Evolutionary conservation across 1,140 invertebrate genomes (phyloP).

Genomic region (Lordiphosa clarofinis): DNA sequence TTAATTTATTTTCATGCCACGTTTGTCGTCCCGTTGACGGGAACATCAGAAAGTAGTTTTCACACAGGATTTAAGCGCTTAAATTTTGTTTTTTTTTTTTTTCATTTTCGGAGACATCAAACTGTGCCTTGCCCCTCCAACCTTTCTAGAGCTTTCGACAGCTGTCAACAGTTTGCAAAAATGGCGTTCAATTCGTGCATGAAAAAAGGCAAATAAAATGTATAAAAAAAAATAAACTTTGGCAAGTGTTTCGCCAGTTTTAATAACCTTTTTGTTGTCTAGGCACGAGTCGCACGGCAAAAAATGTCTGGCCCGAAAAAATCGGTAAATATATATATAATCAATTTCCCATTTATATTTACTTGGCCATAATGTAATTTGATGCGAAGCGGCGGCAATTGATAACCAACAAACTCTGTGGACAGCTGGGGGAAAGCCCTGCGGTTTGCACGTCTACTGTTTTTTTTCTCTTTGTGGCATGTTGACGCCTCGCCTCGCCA

Average conservation of each 20-base stretch:
- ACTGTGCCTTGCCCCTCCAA: constrained; percentile 1
- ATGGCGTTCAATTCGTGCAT: constrained; percentile 49
- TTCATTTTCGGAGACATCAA: background rate
- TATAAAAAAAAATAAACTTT: constrained; percentile 21
- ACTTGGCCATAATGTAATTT: constrained; percentile 58
- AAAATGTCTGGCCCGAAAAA: constrained; percentile 8
- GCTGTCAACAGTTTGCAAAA: constrained; percentile 65
- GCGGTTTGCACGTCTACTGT: constrained; percentile 31
- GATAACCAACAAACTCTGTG: constrained; percentile 40
- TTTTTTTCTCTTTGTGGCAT: constrained; percentile 33
- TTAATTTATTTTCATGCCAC: constrained; percentile 57
- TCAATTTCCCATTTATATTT: constrained; percentile 62
- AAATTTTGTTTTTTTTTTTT: constrained; percentile 20
- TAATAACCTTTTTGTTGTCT: constrained; percentile 48
- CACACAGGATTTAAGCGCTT: constrained; percentile 57
- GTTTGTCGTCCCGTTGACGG: constrained; percentile 30
- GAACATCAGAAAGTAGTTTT: constrained; percentile 60
- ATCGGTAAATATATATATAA: constrained; percentile 32
- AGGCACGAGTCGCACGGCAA: constrained; percentile 21
- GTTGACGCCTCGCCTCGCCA: constrained; percentile 38
- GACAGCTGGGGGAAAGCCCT: constrained; percentile 19
- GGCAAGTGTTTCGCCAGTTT: constrained; percentile 46
- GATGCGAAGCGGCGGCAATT: constrained; percentile 53
- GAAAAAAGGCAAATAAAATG: constrained; percentile 20
- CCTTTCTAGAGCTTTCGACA: constrained; percentile 16